phyloP scores from a whole-genome alignment of 2,113 vertebrate genomes.

The Crotalus tigris region DNA sequence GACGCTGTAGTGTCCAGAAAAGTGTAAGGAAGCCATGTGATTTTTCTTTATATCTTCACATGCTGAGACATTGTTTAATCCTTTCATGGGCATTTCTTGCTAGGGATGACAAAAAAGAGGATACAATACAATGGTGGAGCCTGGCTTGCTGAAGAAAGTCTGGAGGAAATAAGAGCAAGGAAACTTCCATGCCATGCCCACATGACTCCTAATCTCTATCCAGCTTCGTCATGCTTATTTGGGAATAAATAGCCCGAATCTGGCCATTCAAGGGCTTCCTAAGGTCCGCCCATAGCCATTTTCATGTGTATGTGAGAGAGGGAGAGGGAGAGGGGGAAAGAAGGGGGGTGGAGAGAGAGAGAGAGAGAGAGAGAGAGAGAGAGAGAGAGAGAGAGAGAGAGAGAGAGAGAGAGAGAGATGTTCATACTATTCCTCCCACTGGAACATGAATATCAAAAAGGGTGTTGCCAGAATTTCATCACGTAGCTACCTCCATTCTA shows the following conservation, averaged over 20 bases:
- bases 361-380: neutral
- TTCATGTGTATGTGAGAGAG: neutral
- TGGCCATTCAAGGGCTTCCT: neutral
- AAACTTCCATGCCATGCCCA: neutral
- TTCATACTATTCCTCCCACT: neutral
- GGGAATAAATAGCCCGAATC: neutral
- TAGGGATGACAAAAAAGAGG: slow-evolving; percentile 39
- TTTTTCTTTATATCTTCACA: neutral
- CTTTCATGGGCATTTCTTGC: slow-evolving; percentile 63
- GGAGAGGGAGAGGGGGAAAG: too few species aligned
- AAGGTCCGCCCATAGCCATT: neutral
- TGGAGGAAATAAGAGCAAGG: neutral
- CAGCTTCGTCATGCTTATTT: neutral
- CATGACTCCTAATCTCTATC: neutral
- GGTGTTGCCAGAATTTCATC: neutral
- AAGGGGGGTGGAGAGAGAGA: neutral
- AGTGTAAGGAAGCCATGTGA: slow-evolving; percentile 48
- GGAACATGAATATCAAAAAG: neutral
- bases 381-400: neutral
- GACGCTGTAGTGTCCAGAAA: neutral
- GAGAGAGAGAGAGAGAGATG: neutral
- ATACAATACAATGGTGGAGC: slow-evolving; percentile 28
- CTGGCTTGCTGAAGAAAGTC: slow-evolving; percentile 41
- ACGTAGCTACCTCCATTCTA: neutral
- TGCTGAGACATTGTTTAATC: slow-evolving; percentile 44